A percentile compares a stretch with the other conserved stretches of the same genome.
Conservation (phyloP, 2,888 invertebrate species). For the Scelioninae gen. 1 region DNA sequence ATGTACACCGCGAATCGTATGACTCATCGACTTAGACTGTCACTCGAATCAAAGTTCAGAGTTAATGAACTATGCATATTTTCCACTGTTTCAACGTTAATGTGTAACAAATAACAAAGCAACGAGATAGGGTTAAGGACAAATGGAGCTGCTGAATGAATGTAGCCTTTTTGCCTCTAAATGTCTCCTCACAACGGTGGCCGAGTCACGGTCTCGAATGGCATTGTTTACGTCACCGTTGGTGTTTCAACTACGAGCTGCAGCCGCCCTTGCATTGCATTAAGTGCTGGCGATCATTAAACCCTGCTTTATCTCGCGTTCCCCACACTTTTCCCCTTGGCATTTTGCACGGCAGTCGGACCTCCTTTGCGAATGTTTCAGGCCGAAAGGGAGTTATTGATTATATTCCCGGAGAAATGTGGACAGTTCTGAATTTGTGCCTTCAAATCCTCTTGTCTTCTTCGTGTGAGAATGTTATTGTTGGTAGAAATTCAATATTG, state of each 20-base stretch:
- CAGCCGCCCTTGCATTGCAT: slow-evolving; percentile 71
- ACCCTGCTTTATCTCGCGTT: slow-evolving; percentile 57
- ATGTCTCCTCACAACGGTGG: slow-evolving; percentile 30
- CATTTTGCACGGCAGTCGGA: slow-evolving; percentile 52
- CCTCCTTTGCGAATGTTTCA: slow-evolving; percentile 75
- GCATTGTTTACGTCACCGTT: slow-evolving; percentile 79
- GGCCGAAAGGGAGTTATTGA: slow-evolving; percentile 81
- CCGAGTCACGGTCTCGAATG: slow-evolving; percentile 70
- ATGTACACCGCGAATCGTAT: neutral
- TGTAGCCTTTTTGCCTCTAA: slow-evolving; percentile 9
- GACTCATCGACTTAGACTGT: slow-evolving; percentile 24
- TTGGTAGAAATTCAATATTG: neutral
- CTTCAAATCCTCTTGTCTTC: slow-evolving; percentile 32
- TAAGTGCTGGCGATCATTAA: slow-evolving; percentile 69
- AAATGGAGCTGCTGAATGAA: slow-evolving; percentile 33
- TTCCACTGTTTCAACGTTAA: slow-evolving; percentile 14
- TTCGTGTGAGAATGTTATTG: neutral
- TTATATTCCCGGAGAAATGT: slow-evolving; percentile 82
- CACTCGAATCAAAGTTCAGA: slow-evolving; percentile 35
- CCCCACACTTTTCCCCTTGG: slow-evolving; percentile 58
- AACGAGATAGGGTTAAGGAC: slow-evolving; percentile 21
- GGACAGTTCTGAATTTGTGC: slow-evolving; percentile 64
- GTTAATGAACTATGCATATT: slow-evolving; percentile 32
- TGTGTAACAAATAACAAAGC: slow-evolving; percentile 16
- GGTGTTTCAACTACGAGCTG: too few relatives aligned